These are phyloP conservation scores for Gymnobelideus leadbeateri DNA, from an alignment of 2,113 vertebrate species.

Conservation along the genomic window DNA sequence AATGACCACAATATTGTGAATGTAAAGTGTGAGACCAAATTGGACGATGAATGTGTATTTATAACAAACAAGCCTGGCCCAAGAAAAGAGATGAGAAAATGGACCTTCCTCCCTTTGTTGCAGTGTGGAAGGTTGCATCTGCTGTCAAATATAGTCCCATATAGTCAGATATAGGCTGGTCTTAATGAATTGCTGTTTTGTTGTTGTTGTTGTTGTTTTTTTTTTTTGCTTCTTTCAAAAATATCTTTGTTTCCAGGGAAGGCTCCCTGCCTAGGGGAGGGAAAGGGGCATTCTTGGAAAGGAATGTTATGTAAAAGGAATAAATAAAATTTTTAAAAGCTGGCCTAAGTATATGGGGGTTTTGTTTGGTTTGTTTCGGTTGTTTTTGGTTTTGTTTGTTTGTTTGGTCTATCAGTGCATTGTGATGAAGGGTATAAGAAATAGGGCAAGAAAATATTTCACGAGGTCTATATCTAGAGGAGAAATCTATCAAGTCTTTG, in stretches of 20 bases:
- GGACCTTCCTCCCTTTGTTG: neutral
- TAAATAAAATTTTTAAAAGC: neutral
- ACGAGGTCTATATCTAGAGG: conserved; percentile 23
- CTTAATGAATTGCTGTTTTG: neutral
- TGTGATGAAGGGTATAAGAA: conserved; percentile 29
- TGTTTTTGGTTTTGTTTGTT: no score
- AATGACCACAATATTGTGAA: neutral
- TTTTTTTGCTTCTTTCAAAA: neutral
- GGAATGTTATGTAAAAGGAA: neutral
- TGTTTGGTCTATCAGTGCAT: conserved; percentile 13
- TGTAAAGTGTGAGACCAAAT: neutral
- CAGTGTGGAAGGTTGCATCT: no score
- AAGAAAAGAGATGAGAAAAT: neutral
- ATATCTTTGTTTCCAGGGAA: neutral
- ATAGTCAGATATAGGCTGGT: no score
- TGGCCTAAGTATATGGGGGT: neutral
- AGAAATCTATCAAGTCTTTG: neutral
- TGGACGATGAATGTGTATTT: neutral
- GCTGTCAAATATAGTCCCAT: no score
- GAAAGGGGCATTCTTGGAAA: neutral
- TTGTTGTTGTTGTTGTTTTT: no score
- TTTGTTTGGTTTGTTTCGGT: no score
- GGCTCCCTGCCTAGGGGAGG: neutral
- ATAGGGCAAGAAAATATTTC: conserved; percentile 37
- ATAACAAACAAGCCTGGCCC: neutral